Evolutionary conservation across 2,888 invertebrate genomes (phyloP).

Genomic region (Caenorhabditis sinica): DNA sequence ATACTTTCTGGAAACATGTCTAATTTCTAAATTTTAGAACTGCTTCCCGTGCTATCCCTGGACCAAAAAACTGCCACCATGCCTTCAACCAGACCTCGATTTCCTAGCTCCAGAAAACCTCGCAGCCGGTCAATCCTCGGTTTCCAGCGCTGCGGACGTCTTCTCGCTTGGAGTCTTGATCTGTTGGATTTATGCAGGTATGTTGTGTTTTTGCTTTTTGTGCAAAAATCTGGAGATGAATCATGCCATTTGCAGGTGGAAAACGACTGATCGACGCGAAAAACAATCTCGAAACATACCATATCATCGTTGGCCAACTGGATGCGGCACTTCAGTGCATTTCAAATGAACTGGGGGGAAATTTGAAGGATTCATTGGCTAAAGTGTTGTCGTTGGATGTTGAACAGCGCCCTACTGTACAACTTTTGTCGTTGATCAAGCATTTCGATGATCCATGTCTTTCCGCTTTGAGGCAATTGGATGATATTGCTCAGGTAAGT

Average conservation of each 20-base stretch:
- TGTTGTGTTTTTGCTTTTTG: slow-evolving; percentile 1
- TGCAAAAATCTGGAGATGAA: not conserved
- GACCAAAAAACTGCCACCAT: slow-evolving; percentile 93
- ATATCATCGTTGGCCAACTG: slow-evolving; percentile 91
- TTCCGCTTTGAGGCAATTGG: slow-evolving; percentile 93
- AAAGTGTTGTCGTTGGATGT: slow-evolving; percentile 86
- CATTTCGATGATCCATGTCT: slow-evolving; percentile 92
- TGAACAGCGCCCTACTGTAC: slow-evolving; percentile 92
- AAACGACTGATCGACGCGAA: slow-evolving; percentile 93
- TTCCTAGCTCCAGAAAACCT: slow-evolving; percentile 96
- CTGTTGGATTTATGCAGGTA: slow-evolving; percentile 91
- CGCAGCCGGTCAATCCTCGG: slow-evolving; percentile 83
- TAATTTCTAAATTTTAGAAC: slow-evolving; percentile 86
- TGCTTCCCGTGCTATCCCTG: slow-evolving; percentile 91
- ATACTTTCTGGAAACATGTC: not conserved
- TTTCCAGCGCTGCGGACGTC: slow-evolving; percentile 94
- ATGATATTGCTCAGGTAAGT: slow-evolving; percentile 89
- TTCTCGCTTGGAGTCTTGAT: slow-evolving; percentile 96
- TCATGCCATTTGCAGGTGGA: slow-evolving; percentile 86
- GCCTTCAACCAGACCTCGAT: slow-evolving; percentile 96
- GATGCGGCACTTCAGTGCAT: slow-evolving; percentile 79
- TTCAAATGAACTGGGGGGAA: slow-evolving; percentile 88
- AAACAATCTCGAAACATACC: slow-evolving; percentile 92
- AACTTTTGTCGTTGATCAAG: slow-evolving; percentile 90
- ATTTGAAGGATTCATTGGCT: slow-evolving; percentile 76